These are phyloP conservation scores for Euphysa ruthae DNA, from an alignment of 30 jellyfish, hydroid and myxozoan genomes.

Conservation along the genomic window DNA sequence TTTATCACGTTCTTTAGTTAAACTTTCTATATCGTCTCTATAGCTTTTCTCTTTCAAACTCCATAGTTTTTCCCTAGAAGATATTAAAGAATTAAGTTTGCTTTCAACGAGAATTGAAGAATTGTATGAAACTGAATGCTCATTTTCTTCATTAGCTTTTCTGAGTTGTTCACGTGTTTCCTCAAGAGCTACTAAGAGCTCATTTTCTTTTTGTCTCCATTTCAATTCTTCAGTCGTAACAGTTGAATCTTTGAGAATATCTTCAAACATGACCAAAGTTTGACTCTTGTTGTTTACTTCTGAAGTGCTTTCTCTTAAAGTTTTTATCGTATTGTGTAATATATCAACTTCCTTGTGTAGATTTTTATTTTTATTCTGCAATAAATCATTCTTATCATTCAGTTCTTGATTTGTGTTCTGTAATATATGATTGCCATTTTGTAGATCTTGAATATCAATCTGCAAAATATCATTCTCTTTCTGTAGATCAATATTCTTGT, in stretches of 20 bases:
- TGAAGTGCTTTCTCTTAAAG: background rate
- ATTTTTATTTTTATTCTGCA: no score
- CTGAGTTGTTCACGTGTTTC: constrained; percentile 2
- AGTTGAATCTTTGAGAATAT: background rate
- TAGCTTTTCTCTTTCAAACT: background rate
- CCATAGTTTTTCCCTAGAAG: constrained; percentile 8
- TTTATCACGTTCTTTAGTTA: background rate
- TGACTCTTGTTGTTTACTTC: constrained; percentile 9
- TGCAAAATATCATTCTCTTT: no score
- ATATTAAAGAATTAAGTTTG: background rate
- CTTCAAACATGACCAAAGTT: background rate
- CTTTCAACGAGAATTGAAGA: no score
- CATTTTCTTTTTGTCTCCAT: constrained; percentile 15
- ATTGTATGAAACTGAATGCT: no score
- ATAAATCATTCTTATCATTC: no score
- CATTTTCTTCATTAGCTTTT: background rate
- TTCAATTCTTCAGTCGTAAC: background rate
- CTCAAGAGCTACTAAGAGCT: background rate
- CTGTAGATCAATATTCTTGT: no score
- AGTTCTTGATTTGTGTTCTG: no score
- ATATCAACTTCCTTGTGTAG: background rate
- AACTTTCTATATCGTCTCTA: background rate
- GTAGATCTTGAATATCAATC: no score
- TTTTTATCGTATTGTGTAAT: background rate
- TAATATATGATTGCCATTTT: no score